Conservation (phyloP, 2,888 invertebrate genomes). For the Xylota sylvarum region DNA sequence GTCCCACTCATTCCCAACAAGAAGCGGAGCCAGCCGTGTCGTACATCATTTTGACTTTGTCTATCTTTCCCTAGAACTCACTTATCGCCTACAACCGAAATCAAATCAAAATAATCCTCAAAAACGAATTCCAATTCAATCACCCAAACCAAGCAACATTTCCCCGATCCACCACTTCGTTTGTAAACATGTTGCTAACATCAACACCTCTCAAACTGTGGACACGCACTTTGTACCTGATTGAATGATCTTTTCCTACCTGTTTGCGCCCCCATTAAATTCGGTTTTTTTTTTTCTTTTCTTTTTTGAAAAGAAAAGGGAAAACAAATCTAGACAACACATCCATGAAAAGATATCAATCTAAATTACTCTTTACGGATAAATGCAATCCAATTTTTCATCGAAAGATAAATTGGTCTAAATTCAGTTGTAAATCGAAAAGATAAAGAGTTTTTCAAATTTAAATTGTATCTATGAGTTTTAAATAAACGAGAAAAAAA, state of each 20-base stretch:
- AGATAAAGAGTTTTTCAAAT: constrained; percentile 1
- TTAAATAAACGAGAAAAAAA: constrained; percentile 1
- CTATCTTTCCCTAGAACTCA: constrained; percentile 22
- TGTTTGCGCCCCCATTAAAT: constrained; percentile 43
- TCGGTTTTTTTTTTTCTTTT: no score
- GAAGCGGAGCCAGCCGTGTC: background rate
- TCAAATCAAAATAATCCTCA: background rate
- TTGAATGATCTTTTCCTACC: constrained; percentile 39
- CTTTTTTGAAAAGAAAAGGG: constrained; percentile 3
- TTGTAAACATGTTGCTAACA: constrained; percentile 37
- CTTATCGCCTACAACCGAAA: background rate
- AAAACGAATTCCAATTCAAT: constrained; percentile 8
- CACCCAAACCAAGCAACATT: background rate
- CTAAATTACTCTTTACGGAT: constrained; percentile 69
- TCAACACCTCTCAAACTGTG: constrained; percentile 19
- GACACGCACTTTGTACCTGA: constrained; percentile 12
- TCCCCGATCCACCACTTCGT: background rate
- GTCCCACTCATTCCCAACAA: constrained; percentile 20
- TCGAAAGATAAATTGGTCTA: constrained; percentile 54
- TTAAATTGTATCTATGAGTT: background rate
- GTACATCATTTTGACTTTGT: background rate
- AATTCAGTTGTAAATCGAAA: constrained; percentile 35
- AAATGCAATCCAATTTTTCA: constrained; percentile 66
- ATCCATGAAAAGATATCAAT: constrained; percentile 66
- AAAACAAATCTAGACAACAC: constrained; percentile 41